Evolutionary conservation across 2,797 vertebrate species (phyloP).

Genomic region (Valencia hispanica): DNA sequence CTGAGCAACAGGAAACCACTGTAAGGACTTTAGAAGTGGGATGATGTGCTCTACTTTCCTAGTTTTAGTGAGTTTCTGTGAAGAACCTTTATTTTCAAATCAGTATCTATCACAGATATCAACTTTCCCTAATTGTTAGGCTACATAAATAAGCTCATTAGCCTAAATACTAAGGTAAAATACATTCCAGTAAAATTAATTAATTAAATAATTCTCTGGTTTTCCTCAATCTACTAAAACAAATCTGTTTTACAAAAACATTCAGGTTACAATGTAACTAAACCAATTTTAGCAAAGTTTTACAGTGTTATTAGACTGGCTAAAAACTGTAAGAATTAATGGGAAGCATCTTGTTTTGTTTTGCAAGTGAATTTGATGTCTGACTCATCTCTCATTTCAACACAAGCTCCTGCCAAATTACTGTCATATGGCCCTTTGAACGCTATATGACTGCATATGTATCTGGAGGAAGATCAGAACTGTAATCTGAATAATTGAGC

Average conservation of each 20-base stretch:
- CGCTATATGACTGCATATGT: constrained; percentile 15
- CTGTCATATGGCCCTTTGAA: constrained; percentile 51
- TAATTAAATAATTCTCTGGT: too few relatives aligned
- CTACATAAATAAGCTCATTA: too few relatives aligned
- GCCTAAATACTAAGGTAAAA: too few relatives aligned
- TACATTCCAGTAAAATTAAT: neutral
- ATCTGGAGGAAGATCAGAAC: constrained; percentile 25
- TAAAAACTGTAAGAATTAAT: constrained; percentile 12
- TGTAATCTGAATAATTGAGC: constrained; percentile 16
- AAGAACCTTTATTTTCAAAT: too few relatives aligned
- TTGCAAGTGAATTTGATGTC: constrained; percentile 41
- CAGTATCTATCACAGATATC: too few relatives aligned
- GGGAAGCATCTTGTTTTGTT: constrained; percentile 38
- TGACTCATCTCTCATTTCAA: constrained; percentile 32
- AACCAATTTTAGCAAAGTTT: neutral
- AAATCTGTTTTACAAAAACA: neutral
- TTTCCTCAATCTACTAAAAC: neutral
- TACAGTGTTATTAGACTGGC: neutral
- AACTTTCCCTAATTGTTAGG: too few relatives aligned
- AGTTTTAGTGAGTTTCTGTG: too few relatives aligned
- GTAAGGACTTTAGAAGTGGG: too few relatives aligned
- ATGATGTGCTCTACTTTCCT: too few relatives aligned
- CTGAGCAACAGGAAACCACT: too few relatives aligned
- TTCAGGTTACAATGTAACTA: neutral
- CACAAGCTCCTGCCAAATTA: constrained; percentile 50